Evolutionary conservation across 2,797 vertebrate genomes (phyloP), one percentile per base, ranked within the genome.

Genomic region (Acipenser ruthenus): DNA sequence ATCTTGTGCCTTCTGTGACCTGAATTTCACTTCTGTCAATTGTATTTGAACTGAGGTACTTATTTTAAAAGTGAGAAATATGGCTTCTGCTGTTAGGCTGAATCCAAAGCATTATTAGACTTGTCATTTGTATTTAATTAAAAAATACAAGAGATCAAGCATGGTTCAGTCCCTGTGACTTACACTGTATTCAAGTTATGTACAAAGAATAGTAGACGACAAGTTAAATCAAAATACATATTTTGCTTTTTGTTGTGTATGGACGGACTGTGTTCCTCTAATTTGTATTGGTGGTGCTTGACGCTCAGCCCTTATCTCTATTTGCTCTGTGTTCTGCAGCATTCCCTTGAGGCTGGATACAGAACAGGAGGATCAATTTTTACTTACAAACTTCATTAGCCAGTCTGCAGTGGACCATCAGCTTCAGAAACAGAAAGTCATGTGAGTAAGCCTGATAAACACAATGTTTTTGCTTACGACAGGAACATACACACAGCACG

Each of bases 161-260:
- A 37, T 37, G 23, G 23, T 37, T 37, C 23, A 37, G 23, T 37
- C 23, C 23, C 23, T 37, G 23, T 37, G 23, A 37, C 23, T 37
- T 37, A 2, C 23, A 37, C 4, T 37, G 23, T 37, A 37, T 37
- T 37, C 23, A 37, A 37, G 23, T 37, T 37, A 37, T 37, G 23
- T 37, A 37, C 23, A 37, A 37, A 37, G 23, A 37, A 37, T 37
- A 37, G 52, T 55, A 55, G 4, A 10, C 52, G 9, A 3, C n/a
- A n/a, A 55, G 9, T 55, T 10, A 55, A 55, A 55, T 55, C 6
- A n/a, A 4, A 55, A 55, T 9, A 55, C n/a, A 55, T 55, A 55
- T 55, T 55, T 55, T 10, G 52, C 52, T n/a, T 55, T 55, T 55
- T 55, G 52, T 55, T 55, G 52, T 55, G 52, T 55, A n/a, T 55